phyloP scores from a whole-genome alignment of 2,888 invertebrate species.

The Caenorhabditis japonica region DNA sequence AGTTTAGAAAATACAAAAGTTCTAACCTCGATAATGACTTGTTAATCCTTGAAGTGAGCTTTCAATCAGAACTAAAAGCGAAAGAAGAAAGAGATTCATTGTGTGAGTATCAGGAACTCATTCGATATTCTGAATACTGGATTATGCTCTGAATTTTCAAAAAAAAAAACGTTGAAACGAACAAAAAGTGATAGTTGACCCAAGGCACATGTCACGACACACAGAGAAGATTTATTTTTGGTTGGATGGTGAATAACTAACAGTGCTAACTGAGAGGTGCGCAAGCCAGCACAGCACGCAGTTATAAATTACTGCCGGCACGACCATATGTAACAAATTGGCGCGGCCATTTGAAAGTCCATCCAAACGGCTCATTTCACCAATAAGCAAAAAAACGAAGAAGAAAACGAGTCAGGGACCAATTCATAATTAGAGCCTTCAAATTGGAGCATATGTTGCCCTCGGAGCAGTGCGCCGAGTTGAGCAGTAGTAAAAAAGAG shows the following conservation, averaged over 20 bases:
- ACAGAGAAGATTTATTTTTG: conserved; percentile 31
- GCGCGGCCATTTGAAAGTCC: neutral
- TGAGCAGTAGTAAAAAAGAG: conserved; percentile 27
- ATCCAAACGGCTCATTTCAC: no score
- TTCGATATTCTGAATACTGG: conserved; percentile 23
- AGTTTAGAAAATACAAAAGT: neutral
- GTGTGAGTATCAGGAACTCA: conserved; percentile 10
- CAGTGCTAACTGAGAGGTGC: conserved; percentile 9
- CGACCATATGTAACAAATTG: conserved; percentile 45
- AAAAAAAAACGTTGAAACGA: neutral
- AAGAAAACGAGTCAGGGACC: neutral
- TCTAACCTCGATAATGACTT: conserved; percentile 32
- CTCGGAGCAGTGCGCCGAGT: conserved; percentile 5
- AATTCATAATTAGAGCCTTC: conserved; percentile 29
- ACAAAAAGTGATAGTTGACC: neutral
- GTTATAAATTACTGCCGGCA: conserved; percentile 35
- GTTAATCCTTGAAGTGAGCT: conserved; percentile 11
- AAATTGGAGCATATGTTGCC: conserved; percentile 35
- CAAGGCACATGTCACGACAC: conserved; percentile 15
- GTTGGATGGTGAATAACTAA: no score
- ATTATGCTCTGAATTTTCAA: neutral
- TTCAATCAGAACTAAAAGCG: neutral
- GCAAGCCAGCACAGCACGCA: conserved; percentile 1
- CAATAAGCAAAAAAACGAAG: no score
- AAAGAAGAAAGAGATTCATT: conserved; percentile 19